Percentiles rank a stretch among this genome's conserved stretches.
Conservation (phyloP, 2,888 invertebrate species). For the Luperina testacea region DNA sequence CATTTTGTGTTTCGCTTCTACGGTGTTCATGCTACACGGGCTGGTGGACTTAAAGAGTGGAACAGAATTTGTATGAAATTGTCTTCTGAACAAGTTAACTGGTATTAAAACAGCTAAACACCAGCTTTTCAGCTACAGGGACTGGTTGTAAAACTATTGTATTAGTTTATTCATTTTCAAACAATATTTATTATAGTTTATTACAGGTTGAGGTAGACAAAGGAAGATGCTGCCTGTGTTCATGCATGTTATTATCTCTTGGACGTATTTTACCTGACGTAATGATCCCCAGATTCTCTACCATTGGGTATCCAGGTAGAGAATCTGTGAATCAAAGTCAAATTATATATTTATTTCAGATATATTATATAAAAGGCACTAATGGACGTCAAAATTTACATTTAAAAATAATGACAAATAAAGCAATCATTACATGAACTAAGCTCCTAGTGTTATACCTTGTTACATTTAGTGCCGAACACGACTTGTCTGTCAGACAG, state of each 20-base stretch:
- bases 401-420: not conserved
- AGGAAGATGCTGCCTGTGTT: not conserved
- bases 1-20: not conserved
- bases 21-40: not conserved
- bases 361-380: too few species aligned
- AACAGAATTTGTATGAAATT: not conserved
- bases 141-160: not conserved
- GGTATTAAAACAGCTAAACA: not conserved
- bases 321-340: not conserved
- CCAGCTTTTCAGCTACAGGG: not conserved
- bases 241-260: not conserved
- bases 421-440: not conserved
- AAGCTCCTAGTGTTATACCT: conserved; percentile 88
- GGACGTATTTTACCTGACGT: not conserved
- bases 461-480: conserved; percentile 99
- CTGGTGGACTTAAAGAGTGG: not conserved
- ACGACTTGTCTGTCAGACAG: conserved; percentile 98
- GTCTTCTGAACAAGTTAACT: not conserved
- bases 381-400: too few species aligned
- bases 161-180: not conserved
- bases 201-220: not conserved
- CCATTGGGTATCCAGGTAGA: not conserved
- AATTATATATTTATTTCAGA: too few species aligned
- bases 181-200: not conserved
- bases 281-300: not conserved